phyloP scores from a whole-genome alignment of 2,797 vertebrate species.

The Argya squamiceps region DNA sequence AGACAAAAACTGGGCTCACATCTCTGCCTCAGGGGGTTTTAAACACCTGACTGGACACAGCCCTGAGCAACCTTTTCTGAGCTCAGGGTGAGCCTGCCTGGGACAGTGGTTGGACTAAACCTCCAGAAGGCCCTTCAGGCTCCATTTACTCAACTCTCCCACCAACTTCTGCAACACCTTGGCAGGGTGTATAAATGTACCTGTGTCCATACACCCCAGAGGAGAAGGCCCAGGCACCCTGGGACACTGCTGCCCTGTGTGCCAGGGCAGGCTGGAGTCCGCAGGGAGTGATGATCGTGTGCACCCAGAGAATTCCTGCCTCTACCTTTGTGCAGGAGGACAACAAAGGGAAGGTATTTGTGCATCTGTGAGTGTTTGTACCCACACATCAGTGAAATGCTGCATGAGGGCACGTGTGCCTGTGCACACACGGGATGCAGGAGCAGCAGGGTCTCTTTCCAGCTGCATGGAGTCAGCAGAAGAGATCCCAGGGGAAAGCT shows the following conservation, averaged over 20 bases:
- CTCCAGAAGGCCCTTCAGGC: neutral
- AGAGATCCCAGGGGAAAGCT: conserved; percentile 17
- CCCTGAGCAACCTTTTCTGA: neutral
- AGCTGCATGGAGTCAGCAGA: neutral
- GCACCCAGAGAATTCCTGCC: neutral
- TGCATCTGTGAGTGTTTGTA: neutral
- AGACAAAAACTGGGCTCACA: neutral
- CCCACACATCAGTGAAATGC: neutral
- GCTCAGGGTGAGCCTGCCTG: neutral
- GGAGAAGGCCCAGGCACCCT: rapidly evolving
- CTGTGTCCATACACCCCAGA: rapidly evolving
- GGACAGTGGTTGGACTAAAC: neutral
- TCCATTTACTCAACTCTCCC: neutral
- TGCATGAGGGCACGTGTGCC: neutral
- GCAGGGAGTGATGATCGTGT: rapidly evolving
- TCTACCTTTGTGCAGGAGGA: neutral
- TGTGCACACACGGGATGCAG: neutral
- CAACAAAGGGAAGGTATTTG: neutral
- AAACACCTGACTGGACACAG: neutral
- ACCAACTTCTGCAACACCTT: neutral
- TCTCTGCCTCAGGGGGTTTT: neutral
- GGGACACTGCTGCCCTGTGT: neutral
- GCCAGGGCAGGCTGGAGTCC: neutral
- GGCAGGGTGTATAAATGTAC: neutral
- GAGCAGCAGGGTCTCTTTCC: neutral